phyloP scores from a whole-genome alignment of 2,797 vertebrate genomes.

The Notoglanidium macrostoma region DNA sequence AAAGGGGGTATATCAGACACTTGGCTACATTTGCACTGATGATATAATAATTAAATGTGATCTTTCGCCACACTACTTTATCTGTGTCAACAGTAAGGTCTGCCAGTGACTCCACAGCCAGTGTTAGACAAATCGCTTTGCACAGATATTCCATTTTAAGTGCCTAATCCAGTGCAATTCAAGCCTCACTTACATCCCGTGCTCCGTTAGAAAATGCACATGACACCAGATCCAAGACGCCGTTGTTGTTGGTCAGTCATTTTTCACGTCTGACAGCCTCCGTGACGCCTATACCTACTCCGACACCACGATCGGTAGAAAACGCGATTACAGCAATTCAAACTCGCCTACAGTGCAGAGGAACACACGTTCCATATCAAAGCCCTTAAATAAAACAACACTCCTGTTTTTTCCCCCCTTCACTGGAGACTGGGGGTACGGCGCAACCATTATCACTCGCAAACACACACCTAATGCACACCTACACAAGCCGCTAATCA shows the following conservation, averaged over 20 bases:
- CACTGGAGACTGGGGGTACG: slow-evolving; percentile 66
- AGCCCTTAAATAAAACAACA: slow-evolving; percentile 57
- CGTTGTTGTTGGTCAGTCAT: slow-evolving; percentile 37
- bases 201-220: slow-evolving; percentile 29
- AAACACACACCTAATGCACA: slow-evolving; percentile 70
- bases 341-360: slow-evolving; percentile 47
- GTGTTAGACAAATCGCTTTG: background rate
- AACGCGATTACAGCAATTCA: slow-evolving; percentile 42
- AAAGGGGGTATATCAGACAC: background rate
- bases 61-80: background rate
- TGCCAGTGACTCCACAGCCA: background rate
- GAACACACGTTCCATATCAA: slow-evolving; percentile 61
- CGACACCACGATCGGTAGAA: slow-evolving; percentile 27
- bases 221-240: slow-evolving; percentile 35
- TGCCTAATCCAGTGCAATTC: slow-evolving; percentile 17
- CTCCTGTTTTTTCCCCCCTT: slow-evolving; percentile 56
- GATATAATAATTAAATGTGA: too few species aligned
- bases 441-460: slow-evolving; percentile 80
- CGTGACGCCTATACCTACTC: slow-evolving; percentile 36
- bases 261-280: slow-evolving; percentile 20
- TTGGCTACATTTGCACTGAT: background rate
- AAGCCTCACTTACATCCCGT: background rate
- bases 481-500: slow-evolving; percentile 68
- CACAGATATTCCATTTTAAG: slow-evolving; percentile 14
- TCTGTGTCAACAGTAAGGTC: background rate